Evolutionary conservation across 2,888 invertebrate genomes (phyloP).

Genomic region (Drosophila fulvimacula): DNA sequence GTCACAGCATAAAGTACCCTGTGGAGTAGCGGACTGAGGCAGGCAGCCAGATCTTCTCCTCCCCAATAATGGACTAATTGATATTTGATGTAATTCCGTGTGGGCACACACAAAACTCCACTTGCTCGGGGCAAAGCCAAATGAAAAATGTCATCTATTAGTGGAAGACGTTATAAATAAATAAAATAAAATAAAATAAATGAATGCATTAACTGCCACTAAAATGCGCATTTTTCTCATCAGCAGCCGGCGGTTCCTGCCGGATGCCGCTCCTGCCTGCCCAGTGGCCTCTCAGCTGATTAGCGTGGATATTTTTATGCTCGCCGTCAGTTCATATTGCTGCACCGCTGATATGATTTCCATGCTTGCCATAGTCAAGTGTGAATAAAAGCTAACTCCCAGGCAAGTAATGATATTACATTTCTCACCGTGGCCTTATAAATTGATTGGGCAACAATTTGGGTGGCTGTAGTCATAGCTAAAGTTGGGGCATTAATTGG

Average conservation of each 20-base stretch:
- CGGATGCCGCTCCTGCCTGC: not conserved
- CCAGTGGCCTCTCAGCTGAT: constrained; percentile 12
- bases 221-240: constrained; percentile 25
- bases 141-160: constrained; percentile 62
- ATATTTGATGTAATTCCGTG: constrained; percentile 70
- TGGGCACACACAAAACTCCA: constrained; percentile 32
- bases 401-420: constrained; percentile 36
- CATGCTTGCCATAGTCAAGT: constrained; percentile 49
- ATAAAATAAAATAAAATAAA: constrained; percentile 49
- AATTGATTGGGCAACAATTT: constrained; percentile 14
- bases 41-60: constrained; percentile 3
- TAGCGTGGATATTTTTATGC: constrained; percentile 46
- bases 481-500: constrained; percentile 70
- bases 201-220: constrained; percentile 35
- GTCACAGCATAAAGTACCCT: constrained; percentile 65
- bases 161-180: constrained; percentile 47
- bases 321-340: constrained; percentile 53
- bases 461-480: not conserved
- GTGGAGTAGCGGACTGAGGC: not conserved
- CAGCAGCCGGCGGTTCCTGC: not conserved
- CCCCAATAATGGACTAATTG: constrained; percentile 69
- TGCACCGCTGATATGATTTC: constrained; percentile 50
- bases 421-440: constrained; percentile 2
- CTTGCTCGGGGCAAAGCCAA: constrained; percentile 30
- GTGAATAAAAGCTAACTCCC: constrained; percentile 48